Base-by-base conservation (phyloP, 2,888 invertebrate genomes). In the Leptura quadrifasciata region DNA sequence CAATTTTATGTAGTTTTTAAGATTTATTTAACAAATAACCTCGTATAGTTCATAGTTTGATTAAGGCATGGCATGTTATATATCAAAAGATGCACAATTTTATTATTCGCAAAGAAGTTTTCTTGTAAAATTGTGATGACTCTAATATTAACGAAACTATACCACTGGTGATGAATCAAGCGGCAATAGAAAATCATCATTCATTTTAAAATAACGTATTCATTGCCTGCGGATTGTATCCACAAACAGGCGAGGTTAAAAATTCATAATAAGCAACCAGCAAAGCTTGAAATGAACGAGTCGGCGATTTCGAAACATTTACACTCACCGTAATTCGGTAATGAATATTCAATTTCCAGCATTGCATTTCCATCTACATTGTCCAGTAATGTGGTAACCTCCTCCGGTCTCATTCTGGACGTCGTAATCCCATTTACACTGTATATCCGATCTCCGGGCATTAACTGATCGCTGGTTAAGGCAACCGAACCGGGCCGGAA, bases 391-490 rank as follows among this genome's bases (percentile, higher is more conserved):
- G 94, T 92, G 81, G 94, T 91, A 39, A 96, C 94, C 86, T 96
- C 95, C 80, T 95, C 94, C 86, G 95, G 95, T 75, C 93, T 93
- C 85, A 96, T 92, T 72, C 93, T 91, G 12, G 93, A 92, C 0
- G 95, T 95, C 69, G 94, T 93, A 82, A 95, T 94, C 21, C 95
- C 95, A 89, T 96, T 96, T 83, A 96, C 94, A 85, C 95, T 94
- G 88, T 95, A 92, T 79, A 96, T 93, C 82, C 93, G 92, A 90
- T 96, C 96, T 39, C 95, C 96, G 4, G 95, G 94, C 76, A 94
- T 93, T 81, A 96, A 89, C 52, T 94, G 93, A 88, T 96, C 96
- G n/a, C 94, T 93, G 83, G 93, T 92, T 84, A 92, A 91, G 47
- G 94, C 94, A 24, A 94, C 92, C 0, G 94, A 93, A 79, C 94